phyloP scores from a whole-genome alignment of 2,113 vertebrate species.

The Pongo pygmaeus region DNA sequence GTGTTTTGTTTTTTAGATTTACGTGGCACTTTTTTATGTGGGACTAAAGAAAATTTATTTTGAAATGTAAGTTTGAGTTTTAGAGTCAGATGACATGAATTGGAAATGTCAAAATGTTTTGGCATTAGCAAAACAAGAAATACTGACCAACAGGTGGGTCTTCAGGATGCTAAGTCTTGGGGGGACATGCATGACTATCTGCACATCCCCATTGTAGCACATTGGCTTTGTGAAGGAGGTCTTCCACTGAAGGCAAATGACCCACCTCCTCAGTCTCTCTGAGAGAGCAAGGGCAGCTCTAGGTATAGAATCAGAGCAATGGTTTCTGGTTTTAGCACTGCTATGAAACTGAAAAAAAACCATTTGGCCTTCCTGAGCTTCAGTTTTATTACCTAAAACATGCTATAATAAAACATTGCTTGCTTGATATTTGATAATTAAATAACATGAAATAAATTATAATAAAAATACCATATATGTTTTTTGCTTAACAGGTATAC shows the following conservation, averaged over 20 bases:
- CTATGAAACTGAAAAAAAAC: background rate
- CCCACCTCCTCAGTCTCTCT: background rate
- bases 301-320: background rate
- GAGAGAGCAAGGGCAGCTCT: background rate
- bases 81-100: background rate
- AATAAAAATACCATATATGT: background rate
- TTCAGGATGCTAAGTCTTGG: background rate
- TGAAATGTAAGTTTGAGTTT: background rate
- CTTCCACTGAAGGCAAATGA: background rate
- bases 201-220: background rate
- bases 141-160: background rate
- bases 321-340: background rate
- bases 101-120: background rate
- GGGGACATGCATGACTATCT: background rate
- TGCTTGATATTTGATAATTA: background rate
- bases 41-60: background rate
- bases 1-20: background rate
- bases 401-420: background rate
- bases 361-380: background rate
- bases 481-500: background rate
- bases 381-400: background rate
- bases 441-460: background rate
- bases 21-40: background rate
- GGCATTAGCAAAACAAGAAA: background rate
- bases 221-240: background rate